Evolutionary conservation across 2,888 invertebrate genomes (phyloP).

Genomic region (Agrochola macilenta): DNA sequence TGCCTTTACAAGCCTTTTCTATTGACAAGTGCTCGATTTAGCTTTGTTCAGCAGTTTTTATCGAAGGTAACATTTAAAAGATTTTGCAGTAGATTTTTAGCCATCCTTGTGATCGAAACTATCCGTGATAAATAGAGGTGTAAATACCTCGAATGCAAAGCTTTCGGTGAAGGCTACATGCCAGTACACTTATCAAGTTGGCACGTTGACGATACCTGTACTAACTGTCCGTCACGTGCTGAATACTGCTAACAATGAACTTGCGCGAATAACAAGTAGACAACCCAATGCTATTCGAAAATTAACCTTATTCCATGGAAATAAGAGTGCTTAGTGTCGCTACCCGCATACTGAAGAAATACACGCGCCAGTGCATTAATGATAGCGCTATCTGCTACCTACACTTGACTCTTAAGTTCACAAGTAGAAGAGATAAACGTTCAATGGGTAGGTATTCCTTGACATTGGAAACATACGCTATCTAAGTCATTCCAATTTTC

Average conservation of each 20-base stretch:
- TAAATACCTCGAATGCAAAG: slow-evolving; percentile 29
- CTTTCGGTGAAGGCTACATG: slow-evolving; percentile 63
- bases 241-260: slow-evolving; percentile 81
- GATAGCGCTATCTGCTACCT: slow-evolving; percentile 83
- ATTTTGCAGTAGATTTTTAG: not conserved
- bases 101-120: not conserved
- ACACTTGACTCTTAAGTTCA: slow-evolving; percentile 83
- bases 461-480: slow-evolving; percentile 24
- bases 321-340: slow-evolving; percentile 60
- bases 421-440: slow-evolving; percentile 59
- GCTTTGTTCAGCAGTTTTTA: not conserved
- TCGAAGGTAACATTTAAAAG: not conserved
- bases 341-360: slow-evolving; percentile 83
- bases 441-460: slow-evolving; percentile 31
- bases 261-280: slow-evolving; percentile 71
- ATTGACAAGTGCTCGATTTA: not conserved
- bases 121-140: slow-evolving; percentile 23
- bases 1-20: slow-evolving; percentile 19
- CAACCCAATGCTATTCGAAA: slow-evolving; percentile 47
- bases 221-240: slow-evolving; percentile 85
- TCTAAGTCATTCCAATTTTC: not conserved
- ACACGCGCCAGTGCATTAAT: slow-evolving; percentile 83
- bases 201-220: slow-evolving; percentile 71
- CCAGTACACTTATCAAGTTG: slow-evolving; percentile 73
- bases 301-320: slow-evolving; percentile 45